phyloP scores from a whole-genome alignment of 2,113 vertebrate genomes.

The Vulpes vulpes region DNA sequence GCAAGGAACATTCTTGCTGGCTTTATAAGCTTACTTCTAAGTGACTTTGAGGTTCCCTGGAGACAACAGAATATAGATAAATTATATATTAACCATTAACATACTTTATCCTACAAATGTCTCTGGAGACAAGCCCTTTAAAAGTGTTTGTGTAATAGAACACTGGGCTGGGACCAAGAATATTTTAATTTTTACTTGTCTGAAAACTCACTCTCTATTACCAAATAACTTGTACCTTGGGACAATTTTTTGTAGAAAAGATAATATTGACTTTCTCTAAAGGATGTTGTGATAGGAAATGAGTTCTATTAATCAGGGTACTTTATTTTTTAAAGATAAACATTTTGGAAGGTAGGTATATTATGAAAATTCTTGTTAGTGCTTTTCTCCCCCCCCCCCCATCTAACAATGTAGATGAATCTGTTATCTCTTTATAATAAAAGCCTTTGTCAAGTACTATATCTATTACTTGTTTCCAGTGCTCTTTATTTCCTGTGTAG shows the following conservation, averaged over 20 bases:
- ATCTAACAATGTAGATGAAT: constrained; percentile 37
- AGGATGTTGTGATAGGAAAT: constrained; percentile 6
- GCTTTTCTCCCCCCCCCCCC: not conserved
- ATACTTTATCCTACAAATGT: not conserved
- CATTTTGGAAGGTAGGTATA: not conserved
- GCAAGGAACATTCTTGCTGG: constrained; percentile 20
- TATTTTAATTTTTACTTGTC: constrained; percentile 58
- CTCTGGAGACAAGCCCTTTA: not conserved
- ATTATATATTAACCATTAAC: constrained; percentile 18
- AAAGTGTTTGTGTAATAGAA: constrained; percentile 35
- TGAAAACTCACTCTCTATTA: not conserved
- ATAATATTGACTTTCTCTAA: not conserved
- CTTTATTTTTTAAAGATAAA: constrained; percentile 2
- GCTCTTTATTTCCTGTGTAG: not conserved
- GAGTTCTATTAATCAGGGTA: constrained; percentile 40
- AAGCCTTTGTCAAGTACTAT: not conserved
- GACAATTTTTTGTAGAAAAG: not conserved
- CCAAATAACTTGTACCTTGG: constrained; percentile 15
- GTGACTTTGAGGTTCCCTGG: constrained; percentile 38
- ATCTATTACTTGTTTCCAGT: not conserved
- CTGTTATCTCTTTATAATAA: not conserved
- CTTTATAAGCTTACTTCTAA: constrained; percentile 45
- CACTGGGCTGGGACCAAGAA: not conserved
- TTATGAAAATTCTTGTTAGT: constrained; percentile 21
- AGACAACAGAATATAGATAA: constrained; percentile 32